These are phyloP conservation scores for Oscheius sp. DNA, from an alignment of 2,888 invertebrate genomes.

Conservation along the genomic window DNA sequence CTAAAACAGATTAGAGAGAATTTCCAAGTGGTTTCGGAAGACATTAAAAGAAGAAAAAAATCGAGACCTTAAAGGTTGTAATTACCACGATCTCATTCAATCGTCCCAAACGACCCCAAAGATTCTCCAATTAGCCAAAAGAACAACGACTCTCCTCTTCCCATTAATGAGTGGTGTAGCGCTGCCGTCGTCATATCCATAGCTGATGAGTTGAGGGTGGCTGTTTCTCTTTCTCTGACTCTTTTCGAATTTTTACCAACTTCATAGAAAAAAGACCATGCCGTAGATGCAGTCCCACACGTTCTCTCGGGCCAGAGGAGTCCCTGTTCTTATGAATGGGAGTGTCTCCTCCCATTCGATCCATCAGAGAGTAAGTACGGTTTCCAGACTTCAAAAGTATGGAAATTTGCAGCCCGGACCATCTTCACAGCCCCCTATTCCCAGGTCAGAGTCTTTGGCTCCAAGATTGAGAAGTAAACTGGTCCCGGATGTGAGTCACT, in stretches of 20 bases:
- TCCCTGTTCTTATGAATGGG: constrained; percentile 60
- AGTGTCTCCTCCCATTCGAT: constrained; percentile 52
- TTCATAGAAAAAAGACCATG: background rate
- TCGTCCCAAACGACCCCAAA: background rate
- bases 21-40: too few relatives aligned
- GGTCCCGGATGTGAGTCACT: constrained; percentile 35
- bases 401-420: constrained; percentile 1
- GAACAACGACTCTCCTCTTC: background rate
- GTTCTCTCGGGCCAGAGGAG: constrained; percentile 60
- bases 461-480: constrained; percentile 38
- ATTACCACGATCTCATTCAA: background rate
- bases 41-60: too few relatives aligned
- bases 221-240: background rate
- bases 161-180: too few relatives aligned
- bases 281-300: constrained; percentile 63
- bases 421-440: background rate
- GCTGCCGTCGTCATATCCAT: too few relatives aligned
- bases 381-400: too few relatives aligned
- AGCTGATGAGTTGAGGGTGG: too few relatives aligned
- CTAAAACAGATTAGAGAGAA: too few relatives aligned
- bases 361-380: constrained; percentile 33
- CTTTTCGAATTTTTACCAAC: background rate
- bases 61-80: too few relatives aligned
- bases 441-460: constrained; percentile 55
- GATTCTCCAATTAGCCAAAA: background rate